Conservation (phyloP, 2,888 invertebrate genomes). For the Lingula anatina region DNA sequence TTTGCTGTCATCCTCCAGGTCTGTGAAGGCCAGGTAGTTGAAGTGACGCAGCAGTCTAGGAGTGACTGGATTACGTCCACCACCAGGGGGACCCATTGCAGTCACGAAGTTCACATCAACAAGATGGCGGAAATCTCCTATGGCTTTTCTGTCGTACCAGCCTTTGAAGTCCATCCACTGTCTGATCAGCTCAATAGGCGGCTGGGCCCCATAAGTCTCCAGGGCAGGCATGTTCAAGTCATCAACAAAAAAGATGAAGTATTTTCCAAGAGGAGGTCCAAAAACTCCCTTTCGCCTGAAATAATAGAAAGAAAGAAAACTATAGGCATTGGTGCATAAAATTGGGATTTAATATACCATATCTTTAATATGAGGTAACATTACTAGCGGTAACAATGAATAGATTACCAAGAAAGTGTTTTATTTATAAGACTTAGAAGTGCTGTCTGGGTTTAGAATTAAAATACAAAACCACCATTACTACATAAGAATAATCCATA, state of each 20-base stretch:
- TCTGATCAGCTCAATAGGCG: constrained; percentile 52
- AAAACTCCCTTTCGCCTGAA: constrained; percentile 59
- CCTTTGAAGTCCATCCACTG: constrained; percentile 58
- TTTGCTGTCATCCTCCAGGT: constrained; percentile 71
- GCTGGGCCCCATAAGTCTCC: constrained; percentile 52
- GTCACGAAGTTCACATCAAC: constrained; percentile 69
- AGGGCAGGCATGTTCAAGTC: constrained; percentile 54
- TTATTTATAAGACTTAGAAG: too few relatives aligned
- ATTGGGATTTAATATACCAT: too few relatives aligned
- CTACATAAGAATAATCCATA: too few relatives aligned
- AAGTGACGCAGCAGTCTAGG: constrained; percentile 69
- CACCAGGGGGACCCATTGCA: constrained; percentile 78
- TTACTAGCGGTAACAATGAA: too few relatives aligned
- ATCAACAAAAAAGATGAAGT: constrained; percentile 53
- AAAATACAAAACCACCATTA: too few relatives aligned
- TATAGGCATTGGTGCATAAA: too few relatives aligned
- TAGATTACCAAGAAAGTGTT: too few relatives aligned
- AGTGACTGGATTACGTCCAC: constrained; percentile 74
- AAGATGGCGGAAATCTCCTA: constrained; percentile 64
- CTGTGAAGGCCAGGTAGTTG: constrained; percentile 72
- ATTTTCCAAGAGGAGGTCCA: constrained; percentile 51
- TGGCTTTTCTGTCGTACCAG: constrained; percentile 69
- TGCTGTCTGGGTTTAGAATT: too few relatives aligned
- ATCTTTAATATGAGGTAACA: too few relatives aligned
- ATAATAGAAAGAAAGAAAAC: too few relatives aligned